phyloP scores from a whole-genome alignment of 2,888 invertebrate genomes.

The Brachyptera risi region DNA sequence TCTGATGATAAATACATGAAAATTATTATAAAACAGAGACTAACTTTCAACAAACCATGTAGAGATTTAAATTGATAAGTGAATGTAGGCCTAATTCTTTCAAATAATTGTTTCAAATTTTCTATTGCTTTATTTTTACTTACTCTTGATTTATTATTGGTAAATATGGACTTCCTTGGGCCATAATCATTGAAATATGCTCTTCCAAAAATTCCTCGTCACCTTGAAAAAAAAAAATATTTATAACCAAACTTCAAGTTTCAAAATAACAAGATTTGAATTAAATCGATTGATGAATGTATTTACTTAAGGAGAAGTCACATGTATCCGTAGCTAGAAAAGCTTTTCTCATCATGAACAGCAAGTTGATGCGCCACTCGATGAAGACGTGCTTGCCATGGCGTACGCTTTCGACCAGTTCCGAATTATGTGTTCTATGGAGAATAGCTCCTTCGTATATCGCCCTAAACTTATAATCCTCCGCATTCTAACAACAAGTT shows the following conservation, averaged over 20 bases:
- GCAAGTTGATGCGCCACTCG: slow-evolving; percentile 76
- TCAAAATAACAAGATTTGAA: background rate
- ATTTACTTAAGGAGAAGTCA: slow-evolving; percentile 65
- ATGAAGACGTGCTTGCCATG: slow-evolving; percentile 67
- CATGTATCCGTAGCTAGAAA: slow-evolving; percentile 64
- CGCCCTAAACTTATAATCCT: slow-evolving; percentile 55
- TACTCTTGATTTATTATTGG: slow-evolving; percentile 73
- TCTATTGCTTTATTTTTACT: too few species aligned
- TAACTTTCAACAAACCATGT: too few species aligned
- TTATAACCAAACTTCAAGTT: background rate
- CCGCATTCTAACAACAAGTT: slow-evolving; percentile 57
- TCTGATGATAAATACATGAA: slow-evolving; percentile 50
- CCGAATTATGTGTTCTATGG: slow-evolving; percentile 47
- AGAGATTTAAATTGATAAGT: background rate
- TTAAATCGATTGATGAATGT: background rate
- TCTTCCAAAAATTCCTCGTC: slow-evolving; percentile 75
- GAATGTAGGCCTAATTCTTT: background rate
- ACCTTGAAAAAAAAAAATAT: slow-evolving; percentile 46
- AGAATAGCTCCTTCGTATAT: slow-evolving; percentile 56
- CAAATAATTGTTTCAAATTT: too few species aligned
- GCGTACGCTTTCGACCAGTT: slow-evolving; percentile 56
- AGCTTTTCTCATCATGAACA: slow-evolving; percentile 66
- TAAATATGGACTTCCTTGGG: slow-evolving; percentile 72
- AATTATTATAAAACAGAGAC: too few species aligned
- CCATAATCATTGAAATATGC: slow-evolving; percentile 71